Base-by-base conservation (phyloP, 1,140 invertebrate genomes). In the Drosophila parvula region DNA sequence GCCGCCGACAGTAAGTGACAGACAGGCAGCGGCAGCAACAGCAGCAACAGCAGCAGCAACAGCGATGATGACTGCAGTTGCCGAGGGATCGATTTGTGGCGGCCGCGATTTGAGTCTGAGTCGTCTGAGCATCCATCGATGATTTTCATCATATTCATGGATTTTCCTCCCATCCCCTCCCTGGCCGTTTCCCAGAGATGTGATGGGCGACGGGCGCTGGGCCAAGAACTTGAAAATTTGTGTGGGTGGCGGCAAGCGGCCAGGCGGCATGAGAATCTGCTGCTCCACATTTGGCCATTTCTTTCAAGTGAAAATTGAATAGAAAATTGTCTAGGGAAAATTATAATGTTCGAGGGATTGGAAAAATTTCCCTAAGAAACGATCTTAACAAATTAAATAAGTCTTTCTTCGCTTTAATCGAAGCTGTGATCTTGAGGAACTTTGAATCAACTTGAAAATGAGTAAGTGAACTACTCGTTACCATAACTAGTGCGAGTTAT, bases 221-320 rank as follows among this genome's bases (percentile, higher is more conserved):
- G 82, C 82, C 82, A 86, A 86, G 82, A 86, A 86, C 82, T 86
- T 86, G 82, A 86, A 86, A 86, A 69, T 61, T 22, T 41, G 40
- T 53, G 50, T 59, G 51, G 83, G 78, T 53, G 38, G 47, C 28
- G 27, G 47, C 1, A 30, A 5, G 30, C 7, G 7, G 30, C 30
- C 30, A 30, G 11, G 43, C 18, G 47, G 27, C 40, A 41, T 50
- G 53, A 55, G 18, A 51, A 22, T 59, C 38, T 36, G 36, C 27
- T 73, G 67, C 50, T 57, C 67, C 64, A 70, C 64, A 70, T 70
- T 70, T 27, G 5, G 27, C 18, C 32, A 28, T 32, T 41, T 22
- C 14, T 55, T 45, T 6, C 3, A 38, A 55, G 48, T 18, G 48
- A 22, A 56, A 22, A 36, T 34, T 4, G 4, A 16, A 18, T 10